A percentile compares a stretch with the other conserved stretches of the same genome.
phyloP scores from a whole-genome alignment of 2,113 vertebrate species.

The Brachirus orientalis region DNA sequence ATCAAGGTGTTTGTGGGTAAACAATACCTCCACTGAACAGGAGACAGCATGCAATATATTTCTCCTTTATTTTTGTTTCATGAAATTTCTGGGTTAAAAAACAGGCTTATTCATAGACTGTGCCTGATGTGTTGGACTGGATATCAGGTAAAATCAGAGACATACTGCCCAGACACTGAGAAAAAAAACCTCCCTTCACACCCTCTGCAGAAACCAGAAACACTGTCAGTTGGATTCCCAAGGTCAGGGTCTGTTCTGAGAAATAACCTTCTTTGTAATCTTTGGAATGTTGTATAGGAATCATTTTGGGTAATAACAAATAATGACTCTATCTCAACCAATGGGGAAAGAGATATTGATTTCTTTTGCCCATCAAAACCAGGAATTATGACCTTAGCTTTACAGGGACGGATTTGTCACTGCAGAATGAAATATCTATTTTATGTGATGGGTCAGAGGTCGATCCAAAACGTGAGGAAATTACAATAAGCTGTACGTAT shows the following conservation, averaged over 20 bases:
- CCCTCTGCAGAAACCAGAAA: neutral
- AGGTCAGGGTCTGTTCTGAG: conserved; percentile 55
- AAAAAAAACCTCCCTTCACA: neutral
- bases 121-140: neutral
- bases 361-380: conserved; percentile 54
- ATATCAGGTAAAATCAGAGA: neutral
- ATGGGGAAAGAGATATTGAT: conserved; percentile 69
- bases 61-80: too few relatives aligned
- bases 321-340: conserved; percentile 66
- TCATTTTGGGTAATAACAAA: conserved; percentile 77
- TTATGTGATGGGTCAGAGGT: conserved; percentile 29
- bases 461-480: neutral
- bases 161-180: too few relatives aligned
- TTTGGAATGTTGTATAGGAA: conserved; percentile 58
- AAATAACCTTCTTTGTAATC: conserved; percentile 66
- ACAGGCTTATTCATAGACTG: neutral
- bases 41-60: too few relatives aligned
- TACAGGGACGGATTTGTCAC: conserved; percentile 58
- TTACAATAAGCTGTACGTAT: conserved; percentile 15
- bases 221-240: conserved; percentile 30
- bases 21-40: neutral
- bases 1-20: neutral
- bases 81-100: neutral
- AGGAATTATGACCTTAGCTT: conserved; percentile 67
- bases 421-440: conserved; percentile 49